Evolutionary conservation across 2,797 vertebrate genomes (phyloP).

Genomic region (Hoplostethus mediterraneus): DNA sequence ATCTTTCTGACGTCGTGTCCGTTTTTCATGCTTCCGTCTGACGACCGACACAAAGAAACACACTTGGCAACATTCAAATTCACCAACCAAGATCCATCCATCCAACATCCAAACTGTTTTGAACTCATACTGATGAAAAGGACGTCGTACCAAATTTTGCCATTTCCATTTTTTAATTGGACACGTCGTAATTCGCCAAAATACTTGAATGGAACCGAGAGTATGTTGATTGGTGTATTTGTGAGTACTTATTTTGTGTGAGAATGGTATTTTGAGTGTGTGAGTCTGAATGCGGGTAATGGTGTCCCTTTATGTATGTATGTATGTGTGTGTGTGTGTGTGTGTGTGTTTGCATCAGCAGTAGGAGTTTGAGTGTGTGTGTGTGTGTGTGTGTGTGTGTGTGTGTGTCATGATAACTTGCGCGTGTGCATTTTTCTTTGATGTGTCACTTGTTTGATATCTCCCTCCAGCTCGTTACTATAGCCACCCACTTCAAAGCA

Average conservation of each 20-base stretch:
- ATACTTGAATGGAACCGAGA: too few species aligned
- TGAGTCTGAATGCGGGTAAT: neutral
- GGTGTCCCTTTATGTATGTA: neutral
- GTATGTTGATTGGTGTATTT: too few species aligned
- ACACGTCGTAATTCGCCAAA: neutral
- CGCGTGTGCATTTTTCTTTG: constrained; percentile 37
- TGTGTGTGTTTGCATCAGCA: constrained; percentile 7
- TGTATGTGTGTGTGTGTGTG: neutral
- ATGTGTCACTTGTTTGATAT: constrained; percentile 47
- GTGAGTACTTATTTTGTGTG: neutral
- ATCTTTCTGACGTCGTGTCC: too few species aligned
- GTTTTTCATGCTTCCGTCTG: too few species aligned
- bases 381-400: constrained; percentile 3
- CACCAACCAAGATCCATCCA: too few species aligned
- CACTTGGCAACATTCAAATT: too few species aligned
- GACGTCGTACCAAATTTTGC: neutral
- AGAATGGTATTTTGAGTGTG: constrained; percentile 1
- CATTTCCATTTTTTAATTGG: neutral
- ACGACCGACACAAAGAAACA: too few species aligned
- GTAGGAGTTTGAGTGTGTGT: neutral
- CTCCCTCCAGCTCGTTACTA: constrained; percentile 48
- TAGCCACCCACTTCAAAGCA: constrained; percentile 60
- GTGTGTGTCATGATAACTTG: neutral
- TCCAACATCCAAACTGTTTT: too few species aligned
- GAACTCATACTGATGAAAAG: too few species aligned